Evolutionary conservation across 2,113 vertebrate species (phyloP), one percentile per base, ranked within the genome.

Genomic region (Indicator indicator): DNA sequence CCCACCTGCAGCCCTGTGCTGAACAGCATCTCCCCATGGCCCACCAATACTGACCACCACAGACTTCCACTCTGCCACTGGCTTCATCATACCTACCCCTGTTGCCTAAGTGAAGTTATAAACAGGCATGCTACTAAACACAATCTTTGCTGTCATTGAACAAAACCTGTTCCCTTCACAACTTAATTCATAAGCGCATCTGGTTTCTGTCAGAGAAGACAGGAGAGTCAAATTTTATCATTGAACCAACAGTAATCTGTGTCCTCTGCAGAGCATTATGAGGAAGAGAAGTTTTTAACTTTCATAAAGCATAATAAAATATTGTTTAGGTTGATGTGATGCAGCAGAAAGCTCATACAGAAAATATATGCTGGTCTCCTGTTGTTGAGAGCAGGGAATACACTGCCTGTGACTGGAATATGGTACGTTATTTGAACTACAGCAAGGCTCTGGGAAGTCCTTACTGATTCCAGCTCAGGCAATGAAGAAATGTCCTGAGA

Each of bases 271-370:
- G 68, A 27, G 63, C 0, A 0, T 71, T 50, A 63, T 64, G 77
- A 70, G 71, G 68, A 28, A 89, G 78, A 79, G 52, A 94, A 97
- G 95, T 91, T 97, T 95, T 83, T 75, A 94, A 93, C 94, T 97
- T 96, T 95, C 97, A 97, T 84, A 94, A 97, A 96, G 93, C 46
- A 54, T 95, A 97, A 97, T 93, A 82, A 96, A 94, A 96, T 95
- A 97, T 91, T 86, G 74, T 95, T 96, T 96, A 93, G 86, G 90
- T 73, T 26, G 56, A 96, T 95, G 77, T 36, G 96, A 95, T 89
- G 94, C 95, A 79, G 93, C 32, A 63, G 83, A 93, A 95, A 94
- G 68, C 65, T 77, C 70, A 60, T 94, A 90, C 2, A 0, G 59
- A 88, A 77, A 94, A 91, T 69, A 52, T 63, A 32, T 1, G 0